Conservation (phyloP, 2,797 vertebrate species). For the Urophycis tenuis region DNA sequence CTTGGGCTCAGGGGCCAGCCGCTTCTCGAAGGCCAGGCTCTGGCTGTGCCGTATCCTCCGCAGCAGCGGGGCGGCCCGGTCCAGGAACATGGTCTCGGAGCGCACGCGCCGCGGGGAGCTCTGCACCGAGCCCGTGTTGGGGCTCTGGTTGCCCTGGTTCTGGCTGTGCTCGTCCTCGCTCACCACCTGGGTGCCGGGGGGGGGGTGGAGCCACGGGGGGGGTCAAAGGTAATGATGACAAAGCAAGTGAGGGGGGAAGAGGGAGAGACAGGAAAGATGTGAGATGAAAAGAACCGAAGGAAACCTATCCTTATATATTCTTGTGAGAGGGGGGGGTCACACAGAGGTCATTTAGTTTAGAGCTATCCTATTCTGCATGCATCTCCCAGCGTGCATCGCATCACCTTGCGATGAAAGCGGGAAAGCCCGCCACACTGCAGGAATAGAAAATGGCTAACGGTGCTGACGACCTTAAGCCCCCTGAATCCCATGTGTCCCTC, state of each 20-base stretch:
- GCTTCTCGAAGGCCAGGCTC: slow-evolving; percentile 93
- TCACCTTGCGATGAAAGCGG: neutral
- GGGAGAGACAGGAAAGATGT: neutral
- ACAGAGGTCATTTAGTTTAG: neutral
- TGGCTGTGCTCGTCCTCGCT: slow-evolving; percentile 94
- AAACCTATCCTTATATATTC: neutral
- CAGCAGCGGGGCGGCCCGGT: slow-evolving; percentile 83
- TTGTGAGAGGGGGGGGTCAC: neutral
- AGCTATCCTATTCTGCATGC: neutral
- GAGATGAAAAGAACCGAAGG: neutral
- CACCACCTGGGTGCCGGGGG: slow-evolving; percentile 69
- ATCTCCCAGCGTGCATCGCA: neutral
- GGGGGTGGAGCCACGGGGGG: neutral
- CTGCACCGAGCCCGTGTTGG: slow-evolving; percentile 83
- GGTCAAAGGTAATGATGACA: slow-evolving; percentile 5
- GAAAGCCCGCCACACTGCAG: neutral
- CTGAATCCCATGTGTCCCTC: neutral
- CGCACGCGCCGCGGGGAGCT: slow-evolving; percentile 88
- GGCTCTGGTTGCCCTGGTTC: slow-evolving; percentile 83
- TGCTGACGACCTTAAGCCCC: neutral
- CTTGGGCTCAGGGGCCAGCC: slow-evolving; percentile 86
- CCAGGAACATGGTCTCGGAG: slow-evolving; percentile 87
- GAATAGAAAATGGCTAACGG: neutral
- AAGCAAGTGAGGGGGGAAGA: neutral
- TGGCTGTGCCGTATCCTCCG: slow-evolving; percentile 90